Base-by-base conservation (phyloP, 1,140 invertebrate genomes). In the Drosophila ambigua region DNA sequence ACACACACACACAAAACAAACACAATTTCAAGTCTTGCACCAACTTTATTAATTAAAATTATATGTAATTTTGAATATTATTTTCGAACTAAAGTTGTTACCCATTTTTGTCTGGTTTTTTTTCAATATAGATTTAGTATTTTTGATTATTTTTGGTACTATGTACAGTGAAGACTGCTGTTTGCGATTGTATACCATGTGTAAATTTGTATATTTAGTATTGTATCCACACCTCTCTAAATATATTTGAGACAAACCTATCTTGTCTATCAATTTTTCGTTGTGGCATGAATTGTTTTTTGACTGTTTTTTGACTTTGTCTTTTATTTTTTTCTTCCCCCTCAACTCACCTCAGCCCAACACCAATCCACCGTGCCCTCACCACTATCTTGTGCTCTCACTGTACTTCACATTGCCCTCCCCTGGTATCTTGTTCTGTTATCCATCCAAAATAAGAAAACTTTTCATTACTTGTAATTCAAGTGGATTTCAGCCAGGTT, bases 401-500 rank as follows among this genome's bases (percentile, higher is more conserved):
- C 31, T 9, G 31, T 69, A 45, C 66, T 69, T 68, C 45, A 23
- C 39, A 26, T 31, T 35, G 28, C 52, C 8, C 35, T 8, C 35
- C 35, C 66, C 66, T 50, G 43, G 46, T 44, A 69, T 69, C 66
- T 69, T 58, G 66, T 49, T 35, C 66, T 69, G 66, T 69, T 69
- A 69, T 69, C 66, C 66, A 69, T 69, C 35, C 24, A 2, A 39
- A 13, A 5, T 11, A 35, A 35, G 1, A 35, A 13, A 13, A 69
- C 64, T 20, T 69, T 69, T 43, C 64, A 59, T 81, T 26, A 58
- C 75, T 83, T 83, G 84, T 88, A 79, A 82, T 88, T 88, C 76
- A 88, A 88, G 79, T 88, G 83, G 83, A 88, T 85, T 75, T 71
- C 72, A 83, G 64, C 83, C 69, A 73, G 65, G 68, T 79, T 83